These are phyloP conservation scores for Stramonita haemastoma DNA, from an alignment of 2,888 invertebrate genomes.

Conservation along the genomic window DNA sequence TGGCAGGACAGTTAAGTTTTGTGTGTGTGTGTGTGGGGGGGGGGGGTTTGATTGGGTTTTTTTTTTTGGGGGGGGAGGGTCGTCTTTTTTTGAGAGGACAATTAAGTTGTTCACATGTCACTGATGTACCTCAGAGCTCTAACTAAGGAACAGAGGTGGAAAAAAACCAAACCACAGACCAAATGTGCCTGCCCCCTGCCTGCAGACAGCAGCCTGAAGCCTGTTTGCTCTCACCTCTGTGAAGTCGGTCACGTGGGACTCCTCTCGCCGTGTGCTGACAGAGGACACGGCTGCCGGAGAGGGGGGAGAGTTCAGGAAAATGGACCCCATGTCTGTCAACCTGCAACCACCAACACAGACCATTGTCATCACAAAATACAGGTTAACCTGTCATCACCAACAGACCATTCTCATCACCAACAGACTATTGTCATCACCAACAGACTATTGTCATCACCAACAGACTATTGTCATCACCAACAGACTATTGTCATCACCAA, in stretches of 20 bases:
- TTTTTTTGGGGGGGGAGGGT: no score
- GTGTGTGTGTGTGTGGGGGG: no score
- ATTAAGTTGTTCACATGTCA: no score
- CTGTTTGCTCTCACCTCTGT: slow-evolving; percentile 45
- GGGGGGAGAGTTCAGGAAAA: slow-evolving; percentile 45
- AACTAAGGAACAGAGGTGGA: no score
- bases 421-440: not conserved
- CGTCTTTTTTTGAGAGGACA: no score
- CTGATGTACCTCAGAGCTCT: no score
- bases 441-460: no score
- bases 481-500: not conserved
- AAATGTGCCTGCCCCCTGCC: not conserved
- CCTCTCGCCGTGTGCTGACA: slow-evolving; percentile 39
- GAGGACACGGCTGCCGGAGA: not conserved
- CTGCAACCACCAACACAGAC: slow-evolving; percentile 77
- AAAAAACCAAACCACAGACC: no score
- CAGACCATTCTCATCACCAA: not conserved
- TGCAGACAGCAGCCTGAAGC: not conserved
- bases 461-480: no score
- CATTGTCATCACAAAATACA: not conserved
- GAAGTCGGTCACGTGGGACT: slow-evolving; percentile 49
- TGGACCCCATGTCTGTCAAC: slow-evolving; percentile 71
- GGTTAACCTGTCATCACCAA: not conserved
- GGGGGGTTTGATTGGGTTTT: no score
- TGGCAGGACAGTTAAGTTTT: no score